Evolutionary conservation across 2,797 vertebrate genomes (phyloP).

Genomic region (Dendrocincla tyrannina): DNA sequence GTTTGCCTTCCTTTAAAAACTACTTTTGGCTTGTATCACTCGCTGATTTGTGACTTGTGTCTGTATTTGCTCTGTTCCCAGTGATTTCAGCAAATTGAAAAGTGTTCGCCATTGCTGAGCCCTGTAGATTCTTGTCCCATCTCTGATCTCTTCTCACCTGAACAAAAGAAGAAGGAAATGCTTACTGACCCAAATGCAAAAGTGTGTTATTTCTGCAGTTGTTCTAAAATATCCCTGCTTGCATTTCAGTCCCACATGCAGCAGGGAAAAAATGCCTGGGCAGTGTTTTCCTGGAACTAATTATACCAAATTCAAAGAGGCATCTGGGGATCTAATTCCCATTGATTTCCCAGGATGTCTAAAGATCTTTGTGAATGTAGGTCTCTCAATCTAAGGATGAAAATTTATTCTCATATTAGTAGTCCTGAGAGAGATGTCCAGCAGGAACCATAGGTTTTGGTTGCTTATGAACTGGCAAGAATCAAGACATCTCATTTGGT

Average conservation of each 20-base stretch:
- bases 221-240: not conserved
- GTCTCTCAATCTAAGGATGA: conserved; percentile 9
- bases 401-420: not conserved
- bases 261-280: not conserved
- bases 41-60: conserved; percentile 57
- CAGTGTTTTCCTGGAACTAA: conserved; percentile 51
- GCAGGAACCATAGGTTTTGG: not conserved
- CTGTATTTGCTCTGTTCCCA: conserved; percentile 30
- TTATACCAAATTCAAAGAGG: conserved; percentile 47
- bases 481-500: not conserved
- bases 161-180: not conserved
- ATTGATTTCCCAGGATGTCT: conserved; percentile 28
- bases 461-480: not conserved
- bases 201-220: not conserved
- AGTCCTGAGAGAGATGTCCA: not conserved
- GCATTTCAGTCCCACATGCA: not conserved
- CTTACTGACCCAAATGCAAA: not conserved
- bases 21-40: conserved; percentile 61
- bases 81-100: conserved; percentile 28
- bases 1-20: conserved; percentile 48
- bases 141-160: not conserved
- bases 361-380: not conserved
- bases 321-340: conserved; percentile 45
- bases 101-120: not conserved
- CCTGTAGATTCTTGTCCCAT: not conserved